Evolutionary conservation across 2,797 vertebrate genomes (phyloP).

Genomic region (Vultur gryphus): DNA sequence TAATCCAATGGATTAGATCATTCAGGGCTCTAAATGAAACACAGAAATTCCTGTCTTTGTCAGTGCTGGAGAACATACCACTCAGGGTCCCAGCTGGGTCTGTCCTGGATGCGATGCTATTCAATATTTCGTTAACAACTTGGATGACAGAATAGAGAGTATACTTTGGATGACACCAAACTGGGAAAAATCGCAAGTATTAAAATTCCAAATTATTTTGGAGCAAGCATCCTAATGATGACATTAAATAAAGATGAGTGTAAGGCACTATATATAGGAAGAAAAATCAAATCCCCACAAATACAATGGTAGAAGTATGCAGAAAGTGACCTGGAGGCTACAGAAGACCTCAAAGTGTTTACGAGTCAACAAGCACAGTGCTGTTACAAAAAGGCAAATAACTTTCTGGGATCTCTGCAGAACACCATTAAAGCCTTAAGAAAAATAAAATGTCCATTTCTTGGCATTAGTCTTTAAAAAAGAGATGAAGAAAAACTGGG

Average conservation of each 20-base stretch:
- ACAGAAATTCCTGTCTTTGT: conserved; percentile 33
- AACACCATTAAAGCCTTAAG: neutral
- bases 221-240: conserved; percentile 4
- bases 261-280: neutral
- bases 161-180: conserved; percentile 45
- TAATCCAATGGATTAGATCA: conserved; percentile 47
- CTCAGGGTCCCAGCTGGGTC: neutral
- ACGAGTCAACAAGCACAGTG: neutral
- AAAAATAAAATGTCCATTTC: neutral
- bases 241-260: conserved; percentile 22
- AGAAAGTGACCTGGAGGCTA: neutral
- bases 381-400: neutral
- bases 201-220: conserved; percentile 34
- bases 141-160: conserved; percentile 37
- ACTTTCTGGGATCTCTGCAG: neutral
- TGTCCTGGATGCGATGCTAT: neutral
- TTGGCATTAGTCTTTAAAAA: neutral
- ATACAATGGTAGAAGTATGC: neutral
- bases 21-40: conserved; percentile 22
- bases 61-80: neutral
- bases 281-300: neutral
- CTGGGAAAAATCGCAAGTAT: neutral
- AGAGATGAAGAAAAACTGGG: neutral
- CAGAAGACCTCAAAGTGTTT: neutral
- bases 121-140: conserved; percentile 59